Evolutionary conservation across 2,888 invertebrate species (phyloP), one percentile per base, ranked within the genome.

Genomic region (Euzophera pinguis): DNA sequence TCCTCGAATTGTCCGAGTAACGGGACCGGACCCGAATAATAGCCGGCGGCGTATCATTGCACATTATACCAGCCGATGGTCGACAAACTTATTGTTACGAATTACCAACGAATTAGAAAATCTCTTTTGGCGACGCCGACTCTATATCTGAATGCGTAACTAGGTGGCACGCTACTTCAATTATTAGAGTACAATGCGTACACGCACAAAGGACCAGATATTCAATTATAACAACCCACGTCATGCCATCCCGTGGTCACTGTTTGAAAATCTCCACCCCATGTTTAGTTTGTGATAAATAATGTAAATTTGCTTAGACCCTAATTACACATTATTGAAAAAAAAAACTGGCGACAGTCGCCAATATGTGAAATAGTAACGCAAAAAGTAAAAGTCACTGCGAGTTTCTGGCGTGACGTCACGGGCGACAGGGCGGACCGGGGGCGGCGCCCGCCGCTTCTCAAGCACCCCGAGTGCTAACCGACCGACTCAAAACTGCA

Each of bases 101-200:
- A 88, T 89, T 87, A 89, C 76, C 76, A 71, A 68, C 81, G 81
- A 89, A 88, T 89, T 89, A 89, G 73, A 84, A 81, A 79, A 73
- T 69, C 63, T 61, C 78, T 79, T 85, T 81, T 76, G 71, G 64
- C 55, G 58, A 64, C 59, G 67, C 81, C 84, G 84, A 67, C 71
- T 60, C 60, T 56, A 73, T 74, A 75, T 79, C 64, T 67, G 65
- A 71, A 65, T 75, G 87, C 85, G 89, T 88, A 89, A 82, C 87
- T 84, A 87, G 89, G 89, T 89, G 88, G 89, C 89, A 78, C 67
- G 63, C 60, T 63, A 63, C 65, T 70, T 69, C 73, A 70, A 75
- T 73, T 70, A 73, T 56, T 60, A 39, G 52, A 45, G 53, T 56
- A 73, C 69, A 75, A 73, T 69, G 62, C 57, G 50, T n/a, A 16